Percentiles rank a stretch among this genome's conserved stretches.
Conservation (phyloP, 37 sponge, comb jelly and placozoan genomes). For the Lycopodina hypogea region DNA sequence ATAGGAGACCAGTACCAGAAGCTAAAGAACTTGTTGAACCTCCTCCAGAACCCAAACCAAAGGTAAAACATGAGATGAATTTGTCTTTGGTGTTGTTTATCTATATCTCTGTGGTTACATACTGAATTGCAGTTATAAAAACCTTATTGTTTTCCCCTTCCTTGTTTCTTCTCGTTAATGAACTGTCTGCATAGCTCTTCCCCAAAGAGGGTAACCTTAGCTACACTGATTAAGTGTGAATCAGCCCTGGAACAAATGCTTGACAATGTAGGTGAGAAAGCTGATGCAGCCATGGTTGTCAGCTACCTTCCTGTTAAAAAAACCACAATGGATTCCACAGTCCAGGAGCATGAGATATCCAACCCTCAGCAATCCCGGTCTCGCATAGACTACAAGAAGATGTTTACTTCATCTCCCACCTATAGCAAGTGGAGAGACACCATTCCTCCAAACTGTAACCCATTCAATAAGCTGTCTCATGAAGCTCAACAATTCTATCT, state of each 20-base stretch:
- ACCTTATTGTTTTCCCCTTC: too few species aligned
- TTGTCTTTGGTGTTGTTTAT: background rate
- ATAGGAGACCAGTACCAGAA: slow-evolving; percentile 40
- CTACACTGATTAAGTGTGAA: slow-evolving; percentile 42
- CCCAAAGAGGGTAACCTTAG: slow-evolving; percentile 33
- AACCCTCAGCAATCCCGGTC: slow-evolving; percentile 19
- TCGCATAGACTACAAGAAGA: slow-evolving; percentile 51
- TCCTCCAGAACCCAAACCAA: slow-evolving; percentile 23
- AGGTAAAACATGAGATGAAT: slow-evolving; percentile 12
- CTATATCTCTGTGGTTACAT: background rate
- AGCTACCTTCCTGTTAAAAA: background rate
- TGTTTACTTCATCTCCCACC: slow-evolving; percentile 39
- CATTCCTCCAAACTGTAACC: slow-evolving; percentile 20
- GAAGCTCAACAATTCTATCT: slow-evolving; percentile 12
- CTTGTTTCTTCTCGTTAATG: too few species aligned
- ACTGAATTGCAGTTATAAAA: too few species aligned
- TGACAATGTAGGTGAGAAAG: background rate
- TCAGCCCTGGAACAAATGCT: slow-evolving; percentile 45
- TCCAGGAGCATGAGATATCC: slow-evolving; percentile 6
- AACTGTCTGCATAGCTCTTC: too few species aligned
- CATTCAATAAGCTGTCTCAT: slow-evolving; percentile 30
- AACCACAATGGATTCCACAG: background rate
- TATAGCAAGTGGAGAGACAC: slow-evolving; percentile 15
- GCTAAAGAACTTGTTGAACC: slow-evolving; percentile 37
- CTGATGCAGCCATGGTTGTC: background rate